phyloP scores from a whole-genome alignment of 2,888 invertebrate genomes.

The Eupithecia abbreviata region DNA sequence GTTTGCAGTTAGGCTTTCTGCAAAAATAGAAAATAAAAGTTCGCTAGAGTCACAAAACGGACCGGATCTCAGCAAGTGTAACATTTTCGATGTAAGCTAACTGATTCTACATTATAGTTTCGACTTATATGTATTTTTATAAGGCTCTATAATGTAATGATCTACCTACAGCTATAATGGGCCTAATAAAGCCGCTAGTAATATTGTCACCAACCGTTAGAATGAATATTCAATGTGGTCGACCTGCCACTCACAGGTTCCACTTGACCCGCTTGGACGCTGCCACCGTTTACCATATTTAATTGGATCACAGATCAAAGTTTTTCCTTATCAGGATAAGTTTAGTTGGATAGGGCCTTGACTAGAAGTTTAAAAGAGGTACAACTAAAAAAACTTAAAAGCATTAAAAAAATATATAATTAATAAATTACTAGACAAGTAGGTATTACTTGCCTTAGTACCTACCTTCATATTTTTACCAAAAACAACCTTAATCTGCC shows the following conservation, averaged over 20 bases:
- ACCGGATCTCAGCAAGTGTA: too few relatives aligned
- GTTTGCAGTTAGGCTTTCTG: too few relatives aligned
- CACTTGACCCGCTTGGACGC: conserved; percentile 15
- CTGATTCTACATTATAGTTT: background rate
- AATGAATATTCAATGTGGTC: conserved; percentile 10
- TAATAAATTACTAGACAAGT: too few relatives aligned
- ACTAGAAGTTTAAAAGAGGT: background rate
- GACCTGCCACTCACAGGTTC: conserved; percentile 8
- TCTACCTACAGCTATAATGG: background rate
- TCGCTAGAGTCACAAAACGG: too few relatives aligned
- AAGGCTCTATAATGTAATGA: background rate
- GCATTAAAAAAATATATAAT: too few relatives aligned
- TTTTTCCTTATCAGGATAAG: background rate
- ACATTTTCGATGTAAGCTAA: background rate
- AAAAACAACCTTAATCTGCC: too few relatives aligned
- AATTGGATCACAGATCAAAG: background rate
- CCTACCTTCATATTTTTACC: too few relatives aligned
- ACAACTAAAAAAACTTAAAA: background rate
- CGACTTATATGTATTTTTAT: background rate
- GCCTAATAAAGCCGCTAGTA: background rate
- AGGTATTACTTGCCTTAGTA: too few relatives aligned
- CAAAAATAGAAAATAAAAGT: too few relatives aligned
- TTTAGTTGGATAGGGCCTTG: background rate
- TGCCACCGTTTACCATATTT: conserved; percentile 3
- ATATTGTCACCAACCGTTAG: background rate